Conservation (phyloP, 2,113 vertebrate species). For the Odocoileus hemionus region DNA sequence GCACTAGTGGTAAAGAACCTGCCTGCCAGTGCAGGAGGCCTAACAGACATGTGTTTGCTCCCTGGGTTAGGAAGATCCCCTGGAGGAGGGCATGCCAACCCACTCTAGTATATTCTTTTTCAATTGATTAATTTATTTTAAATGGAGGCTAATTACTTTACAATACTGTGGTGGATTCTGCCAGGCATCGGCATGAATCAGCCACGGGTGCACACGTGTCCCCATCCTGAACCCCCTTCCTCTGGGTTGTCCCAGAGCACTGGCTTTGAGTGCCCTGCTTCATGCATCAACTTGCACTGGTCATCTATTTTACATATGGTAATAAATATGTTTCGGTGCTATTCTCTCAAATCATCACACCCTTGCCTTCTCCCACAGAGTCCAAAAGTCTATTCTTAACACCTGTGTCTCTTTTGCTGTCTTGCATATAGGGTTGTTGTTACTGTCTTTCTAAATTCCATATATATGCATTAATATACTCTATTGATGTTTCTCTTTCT, state of each 20-base stretch:
- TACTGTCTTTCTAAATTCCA: neutral
- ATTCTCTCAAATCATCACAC: neutral
- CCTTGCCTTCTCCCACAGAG: neutral
- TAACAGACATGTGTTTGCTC: neutral
- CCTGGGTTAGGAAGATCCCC: neutral
- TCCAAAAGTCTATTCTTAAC: neutral
- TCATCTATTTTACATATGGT: neutral
- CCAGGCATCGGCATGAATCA: neutral
- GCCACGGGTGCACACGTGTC: neutral
- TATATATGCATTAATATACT: neutral
- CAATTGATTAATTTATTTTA: neutral
- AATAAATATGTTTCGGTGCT: neutral
- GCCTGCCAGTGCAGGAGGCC: neutral
- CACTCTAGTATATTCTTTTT: neutral
- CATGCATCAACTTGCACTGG: neutral
- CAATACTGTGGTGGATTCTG: neutral
- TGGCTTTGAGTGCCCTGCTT: neutral
- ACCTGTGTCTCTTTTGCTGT: neutral
- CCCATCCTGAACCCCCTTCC: neutral
- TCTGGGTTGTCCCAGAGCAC: neutral
- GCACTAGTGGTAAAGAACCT: neutral
- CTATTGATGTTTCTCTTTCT: neutral
- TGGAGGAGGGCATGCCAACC: neutral
- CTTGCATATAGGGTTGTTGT: neutral
- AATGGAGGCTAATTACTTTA: neutral